phyloP scores from a whole-genome alignment of 2,113 vertebrate genomes.

The Smithornis capensis region DNA sequence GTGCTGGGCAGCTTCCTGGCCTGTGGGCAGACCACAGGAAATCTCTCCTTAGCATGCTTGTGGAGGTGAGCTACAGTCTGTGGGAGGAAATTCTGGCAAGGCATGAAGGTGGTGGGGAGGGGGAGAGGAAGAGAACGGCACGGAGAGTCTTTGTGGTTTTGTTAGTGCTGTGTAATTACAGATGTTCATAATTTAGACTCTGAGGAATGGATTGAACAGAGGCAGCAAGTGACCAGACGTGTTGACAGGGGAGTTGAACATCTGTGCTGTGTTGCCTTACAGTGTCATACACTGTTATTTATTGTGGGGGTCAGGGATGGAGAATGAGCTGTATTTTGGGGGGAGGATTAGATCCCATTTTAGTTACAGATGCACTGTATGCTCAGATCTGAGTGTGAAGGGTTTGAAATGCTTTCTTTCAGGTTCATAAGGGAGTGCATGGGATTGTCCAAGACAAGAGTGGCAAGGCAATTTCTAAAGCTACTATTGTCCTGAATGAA shows the following conservation, averaged over 20 bases:
- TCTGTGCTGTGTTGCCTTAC: not conserved
- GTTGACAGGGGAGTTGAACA: not conserved
- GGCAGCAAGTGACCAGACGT: not conserved
- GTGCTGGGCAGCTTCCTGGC: conserved; percentile 80
- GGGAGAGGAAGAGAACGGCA: not conserved
- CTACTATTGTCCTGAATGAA: conserved; percentile 86
- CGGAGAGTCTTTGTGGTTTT: not conserved
- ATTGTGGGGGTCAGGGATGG: not conserved
- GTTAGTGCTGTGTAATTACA: not conserved
- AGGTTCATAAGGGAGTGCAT: conserved; percentile 95
- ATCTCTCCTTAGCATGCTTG: conserved; percentile 93
- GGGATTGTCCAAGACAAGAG: conserved; percentile 89
- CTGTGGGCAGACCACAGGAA: conserved; percentile 94
- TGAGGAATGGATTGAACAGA: not conserved
- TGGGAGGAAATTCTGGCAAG: not conserved
- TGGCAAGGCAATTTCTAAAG: conserved; percentile 88
- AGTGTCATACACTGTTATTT: not conserved
- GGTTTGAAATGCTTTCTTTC: conserved; percentile 5
- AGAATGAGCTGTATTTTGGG: not conserved
- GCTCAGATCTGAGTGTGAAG: accelerated
- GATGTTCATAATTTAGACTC: not conserved
- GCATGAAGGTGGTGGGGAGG: not conserved
- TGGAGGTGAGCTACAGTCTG: conserved; percentile 83
- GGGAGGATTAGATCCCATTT: not conserved
- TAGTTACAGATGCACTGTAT: not conserved